Conservation (phyloP, 2,888 invertebrate genomes). For the Agonopterix heracliana region DNA sequence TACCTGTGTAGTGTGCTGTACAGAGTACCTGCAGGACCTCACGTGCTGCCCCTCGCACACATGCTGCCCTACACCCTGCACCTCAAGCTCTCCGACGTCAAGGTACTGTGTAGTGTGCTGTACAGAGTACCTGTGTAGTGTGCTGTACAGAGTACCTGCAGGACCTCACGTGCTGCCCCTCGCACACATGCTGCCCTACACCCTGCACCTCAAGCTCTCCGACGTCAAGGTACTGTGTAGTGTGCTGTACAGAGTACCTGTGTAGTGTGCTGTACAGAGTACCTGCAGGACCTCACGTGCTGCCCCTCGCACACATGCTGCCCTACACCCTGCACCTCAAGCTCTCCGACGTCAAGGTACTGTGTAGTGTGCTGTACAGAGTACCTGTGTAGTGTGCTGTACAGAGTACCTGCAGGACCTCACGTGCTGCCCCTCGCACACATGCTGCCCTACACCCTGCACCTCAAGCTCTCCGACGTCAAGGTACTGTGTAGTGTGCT, state of each 20-base stretch:
- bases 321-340: conserved; percentile 82
- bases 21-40: no score
- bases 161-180: conserved; percentile 78
- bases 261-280: no score
- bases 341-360: conserved; percentile 78
- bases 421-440: conserved; percentile 80
- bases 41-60: conserved; percentile 79
- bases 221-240: conserved; percentile 80
- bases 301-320: conserved; percentile 80
- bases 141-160: no score
- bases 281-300: conserved; percentile 54
- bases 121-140: background rate
- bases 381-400: no score
- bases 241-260: background rate
- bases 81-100: conserved; percentile 77
- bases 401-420: no score
- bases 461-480: conserved; percentile 77
- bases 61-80: conserved; percentile 84
- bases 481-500: no score
- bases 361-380: no score
- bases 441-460: conserved; percentile 83
- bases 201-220: conserved; percentile 77
- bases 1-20: no score
- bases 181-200: conserved; percentile 83
- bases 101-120: no score